These are phyloP conservation scores for Aptenodytes forsteri DNA, from an alignment of 2,113 vertebrate genomes.

Conservation along the genomic window DNA sequence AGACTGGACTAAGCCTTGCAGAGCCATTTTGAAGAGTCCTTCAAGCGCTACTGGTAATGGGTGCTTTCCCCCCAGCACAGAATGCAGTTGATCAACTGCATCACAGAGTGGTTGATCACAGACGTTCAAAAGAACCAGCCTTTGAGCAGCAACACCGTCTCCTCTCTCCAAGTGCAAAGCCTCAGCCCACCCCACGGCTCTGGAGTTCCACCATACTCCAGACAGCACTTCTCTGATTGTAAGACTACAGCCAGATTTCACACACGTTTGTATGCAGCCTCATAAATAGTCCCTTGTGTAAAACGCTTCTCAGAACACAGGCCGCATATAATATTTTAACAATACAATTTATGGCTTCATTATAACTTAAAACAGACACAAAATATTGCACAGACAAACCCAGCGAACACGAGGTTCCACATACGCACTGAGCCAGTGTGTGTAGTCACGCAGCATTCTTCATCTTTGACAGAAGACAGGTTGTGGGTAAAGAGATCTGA, in stretches of 20 bases:
- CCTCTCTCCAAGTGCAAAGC: rapidly evolving
- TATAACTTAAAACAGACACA: neutral
- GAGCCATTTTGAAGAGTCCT: too few relatives aligned
- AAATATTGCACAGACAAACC: slow-evolving; percentile 49
- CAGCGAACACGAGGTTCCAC: neutral
- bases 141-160: rapidly evolving
- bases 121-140: neutral
- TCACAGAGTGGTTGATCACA: too few relatives aligned
- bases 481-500: neutral
- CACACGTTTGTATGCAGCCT: neutral
- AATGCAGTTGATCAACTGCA: too few relatives aligned
- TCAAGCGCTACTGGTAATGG: rapidly evolving
- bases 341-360: neutral
- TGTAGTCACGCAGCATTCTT: neutral
- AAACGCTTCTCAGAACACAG: neutral
- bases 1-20: rapidly evolving
- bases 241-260: neutral
- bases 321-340: neutral
- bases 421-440: rapidly evolving
- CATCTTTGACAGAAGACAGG: neutral
- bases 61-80: neutral
- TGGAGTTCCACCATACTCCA: neutral
- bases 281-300: neutral
- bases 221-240: neutral
- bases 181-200: neutral